A percentile compares a stretch with the other conserved stretches of the same genome.
phyloP scores from a whole-genome alignment of 2,888 invertebrate genomes.

The Atherix ibis region DNA sequence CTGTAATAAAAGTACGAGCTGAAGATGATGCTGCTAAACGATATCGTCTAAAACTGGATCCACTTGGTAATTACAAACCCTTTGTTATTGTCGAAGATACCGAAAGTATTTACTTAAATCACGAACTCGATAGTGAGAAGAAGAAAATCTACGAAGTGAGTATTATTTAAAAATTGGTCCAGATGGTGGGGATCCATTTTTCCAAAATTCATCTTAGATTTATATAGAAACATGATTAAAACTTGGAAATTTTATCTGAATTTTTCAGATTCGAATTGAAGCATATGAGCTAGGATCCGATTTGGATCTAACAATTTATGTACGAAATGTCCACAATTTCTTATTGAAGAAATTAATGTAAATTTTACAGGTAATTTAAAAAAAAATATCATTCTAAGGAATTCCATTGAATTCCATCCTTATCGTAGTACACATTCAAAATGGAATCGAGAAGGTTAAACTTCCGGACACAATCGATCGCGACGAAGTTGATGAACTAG shows the following conservation, averaged over 20 bases:
- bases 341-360: constrained; percentile 49
- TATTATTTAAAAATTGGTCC: neutral
- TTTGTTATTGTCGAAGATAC: constrained; percentile 66
- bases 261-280: constrained; percentile 64
- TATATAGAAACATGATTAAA: no score
- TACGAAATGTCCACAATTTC: constrained; percentile 79
- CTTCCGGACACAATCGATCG: constrained; percentile 71
- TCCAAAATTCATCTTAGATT: no score
- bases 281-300: constrained; percentile 83
- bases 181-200: no score
- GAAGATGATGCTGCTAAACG: constrained; percentile 78
- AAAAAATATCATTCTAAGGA: no score
- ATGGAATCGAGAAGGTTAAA: constrained; percentile 46
- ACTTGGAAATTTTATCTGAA: neutral
- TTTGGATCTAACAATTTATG: constrained; percentile 72
- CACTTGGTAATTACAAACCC: constrained; percentile 63
- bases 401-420: no score
- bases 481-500: constrained; percentile 70
- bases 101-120: constrained; percentile 57
- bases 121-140: constrained; percentile 60
- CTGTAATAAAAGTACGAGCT: constrained; percentile 65
- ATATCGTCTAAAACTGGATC: constrained; percentile 67
- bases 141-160: constrained; percentile 77
- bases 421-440: no score
- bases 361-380: constrained; percentile 56